A percentile compares a stretch with the other conserved stretches of the same genome.
phyloP scores from a whole-genome alignment of 1,140 invertebrate genomes.

The Protaetia brevitarsis region DNA sequence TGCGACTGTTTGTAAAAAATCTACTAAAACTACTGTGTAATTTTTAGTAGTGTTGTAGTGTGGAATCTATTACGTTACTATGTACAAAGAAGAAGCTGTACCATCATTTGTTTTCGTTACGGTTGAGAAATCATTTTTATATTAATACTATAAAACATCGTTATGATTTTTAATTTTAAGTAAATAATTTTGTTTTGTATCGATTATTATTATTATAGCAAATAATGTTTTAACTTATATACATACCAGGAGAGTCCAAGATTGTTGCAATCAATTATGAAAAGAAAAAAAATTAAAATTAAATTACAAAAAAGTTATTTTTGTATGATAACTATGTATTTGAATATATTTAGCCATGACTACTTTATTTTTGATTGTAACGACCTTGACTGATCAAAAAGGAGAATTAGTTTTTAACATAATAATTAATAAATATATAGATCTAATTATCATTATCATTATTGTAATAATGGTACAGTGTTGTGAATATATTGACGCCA shows the following conservation, averaged over 20 bases:
- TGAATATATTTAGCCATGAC: not conserved
- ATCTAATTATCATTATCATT: not conserved
- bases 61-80: no score
- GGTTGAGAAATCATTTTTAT: not conserved
- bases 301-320: not conserved
- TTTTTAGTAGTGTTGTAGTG: no score
- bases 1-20: not conserved
- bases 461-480: no score
- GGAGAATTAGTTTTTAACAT: not conserved
- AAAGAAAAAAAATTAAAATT: not conserved
- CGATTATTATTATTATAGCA: not conserved
- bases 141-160: not conserved
- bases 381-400: not conserved
- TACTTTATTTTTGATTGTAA: constrained; percentile 4
- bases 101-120: not conserved
- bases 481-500: no score
- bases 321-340: not conserved
- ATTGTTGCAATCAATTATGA: constrained; percentile 9
- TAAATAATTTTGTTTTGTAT: not conserved
- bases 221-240: no score
- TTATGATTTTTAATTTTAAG: not conserved
- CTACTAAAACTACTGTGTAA: no score
- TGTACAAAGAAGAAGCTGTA: not conserved
- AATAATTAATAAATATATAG: not conserved
- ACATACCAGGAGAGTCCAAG: no score